Percentiles rank a stretch among this genome's conserved stretches.
Evolutionary conservation across 2,113 vertebrate genomes (phyloP).

Genomic region (Tetrax tetrax): DNA sequence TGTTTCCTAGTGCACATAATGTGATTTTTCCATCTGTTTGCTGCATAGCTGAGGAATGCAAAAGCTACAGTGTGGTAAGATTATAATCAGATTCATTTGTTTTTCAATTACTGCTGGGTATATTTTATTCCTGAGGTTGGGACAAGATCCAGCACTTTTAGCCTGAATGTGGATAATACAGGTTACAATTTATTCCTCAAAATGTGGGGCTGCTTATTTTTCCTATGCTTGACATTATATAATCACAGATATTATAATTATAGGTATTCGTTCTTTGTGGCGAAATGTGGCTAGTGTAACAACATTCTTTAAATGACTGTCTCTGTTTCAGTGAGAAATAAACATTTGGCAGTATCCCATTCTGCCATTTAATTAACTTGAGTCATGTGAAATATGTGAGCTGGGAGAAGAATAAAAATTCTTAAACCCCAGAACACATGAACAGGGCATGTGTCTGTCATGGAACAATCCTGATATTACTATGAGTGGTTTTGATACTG

Average conservation of each 20-base stretch:
- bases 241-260: slow-evolving; percentile 15
- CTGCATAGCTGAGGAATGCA: slow-evolving; percentile 2
- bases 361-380: slow-evolving; percentile 30
- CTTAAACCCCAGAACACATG: not conserved
- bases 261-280: not conserved
- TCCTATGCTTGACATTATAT: not conserved
- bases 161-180: not conserved
- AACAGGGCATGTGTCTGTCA: not conserved
- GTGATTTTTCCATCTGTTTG: slow-evolving; percentile 35
- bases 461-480: not conserved
- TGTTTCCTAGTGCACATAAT: not conserved
- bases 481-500: not conserved
- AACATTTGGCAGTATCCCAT: not conserved
- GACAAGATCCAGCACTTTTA: slow-evolving; percentile 14
- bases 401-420: not conserved
- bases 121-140: slow-evolving; percentile 27
- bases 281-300: not conserved
- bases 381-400: not conserved
- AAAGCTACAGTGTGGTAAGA: not conserved
- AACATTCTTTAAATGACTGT: slow-evolving; percentile 17
- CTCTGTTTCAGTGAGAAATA: not conserved
- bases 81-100: slow-evolving; percentile 19
- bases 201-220: slow-evolving; percentile 7
- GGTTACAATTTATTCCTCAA: slow-evolving; percentile 8
- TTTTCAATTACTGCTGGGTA: not conserved